phyloP scores from a whole-genome alignment of 1,140 invertebrate genomes.

The Scylla paramamosain region DNA sequence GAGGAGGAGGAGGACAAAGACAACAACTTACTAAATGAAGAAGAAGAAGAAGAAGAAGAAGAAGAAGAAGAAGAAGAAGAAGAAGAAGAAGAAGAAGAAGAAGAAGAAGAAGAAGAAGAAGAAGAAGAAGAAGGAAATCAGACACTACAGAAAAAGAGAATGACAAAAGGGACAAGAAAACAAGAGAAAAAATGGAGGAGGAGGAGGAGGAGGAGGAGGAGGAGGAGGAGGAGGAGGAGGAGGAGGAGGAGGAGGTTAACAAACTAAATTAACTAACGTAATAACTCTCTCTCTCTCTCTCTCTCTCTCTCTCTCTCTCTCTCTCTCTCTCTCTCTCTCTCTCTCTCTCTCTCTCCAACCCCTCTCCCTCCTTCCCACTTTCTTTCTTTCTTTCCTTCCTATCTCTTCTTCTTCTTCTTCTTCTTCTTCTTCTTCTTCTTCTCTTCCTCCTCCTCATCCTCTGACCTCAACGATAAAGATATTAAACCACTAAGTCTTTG shows the following conservation, averaged over 20 bases:
- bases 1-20: conserved; percentile 21
- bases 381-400: not conserved
- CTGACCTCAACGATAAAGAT: too few species aligned
- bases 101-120: not conserved
- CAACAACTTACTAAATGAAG: too few species aligned
- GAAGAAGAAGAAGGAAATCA: not conserved
- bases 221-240: conserved; percentile 13
- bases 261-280: too few species aligned
- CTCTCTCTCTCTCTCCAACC: too few species aligned
- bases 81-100: not conserved
- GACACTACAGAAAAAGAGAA: too few species aligned
- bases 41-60: not conserved
- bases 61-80: not conserved
- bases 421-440: not conserved
- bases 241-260: not conserved
- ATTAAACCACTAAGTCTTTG: too few species aligned
- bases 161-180: too few species aligned
- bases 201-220: not conserved
- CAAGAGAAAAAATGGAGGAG: too few species aligned
- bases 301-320: too few species aligned
- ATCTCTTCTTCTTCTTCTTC: not conserved
- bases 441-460: not conserved
- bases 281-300: too few species aligned
- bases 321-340: too few species aligned
- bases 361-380: not conserved